phyloP scores from a whole-genome alignment of 2,113 vertebrate genomes.

The Siniperca knerii region DNA sequence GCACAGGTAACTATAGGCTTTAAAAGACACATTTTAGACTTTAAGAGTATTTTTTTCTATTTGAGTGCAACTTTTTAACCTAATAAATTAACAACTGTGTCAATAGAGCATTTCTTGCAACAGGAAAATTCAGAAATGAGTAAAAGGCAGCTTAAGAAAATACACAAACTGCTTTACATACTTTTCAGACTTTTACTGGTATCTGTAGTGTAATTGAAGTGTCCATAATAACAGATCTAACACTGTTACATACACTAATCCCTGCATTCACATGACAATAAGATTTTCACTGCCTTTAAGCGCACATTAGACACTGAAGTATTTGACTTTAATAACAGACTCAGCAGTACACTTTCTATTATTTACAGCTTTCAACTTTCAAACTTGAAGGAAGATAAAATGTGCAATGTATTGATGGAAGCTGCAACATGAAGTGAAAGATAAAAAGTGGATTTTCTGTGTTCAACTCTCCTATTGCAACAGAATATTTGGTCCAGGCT shows the following conservation, averaged over 20 bases:
- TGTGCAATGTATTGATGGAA: background rate
- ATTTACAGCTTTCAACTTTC: slow-evolving; percentile 32
- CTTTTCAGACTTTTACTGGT: background rate
- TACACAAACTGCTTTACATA: background rate
- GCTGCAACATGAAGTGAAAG: slow-evolving; percentile 5
- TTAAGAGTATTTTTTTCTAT: too few relatives aligned
- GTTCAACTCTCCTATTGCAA: background rate
- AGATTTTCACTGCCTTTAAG: background rate
- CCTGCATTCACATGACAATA: background rate
- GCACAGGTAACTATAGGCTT: background rate
- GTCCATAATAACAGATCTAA: background rate
- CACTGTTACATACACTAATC: background rate
- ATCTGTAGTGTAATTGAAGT: background rate
- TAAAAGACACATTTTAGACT: background rate
- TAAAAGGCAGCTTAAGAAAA: background rate
- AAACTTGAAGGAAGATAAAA: background rate
- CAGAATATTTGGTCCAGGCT: slow-evolving; percentile 13
- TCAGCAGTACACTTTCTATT: slow-evolving; percentile 3
- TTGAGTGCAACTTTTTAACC: too few relatives aligned
- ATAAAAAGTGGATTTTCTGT: slow-evolving; percentile 32
- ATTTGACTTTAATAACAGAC: background rate
- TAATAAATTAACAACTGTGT: background rate
- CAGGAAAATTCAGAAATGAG: background rate
- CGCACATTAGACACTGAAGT: background rate
- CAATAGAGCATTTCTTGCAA: background rate